These are phyloP conservation scores for Panthera leo DNA, from an alignment of 2,113 vertebrate genomes.

Conservation along the genomic window DNA sequence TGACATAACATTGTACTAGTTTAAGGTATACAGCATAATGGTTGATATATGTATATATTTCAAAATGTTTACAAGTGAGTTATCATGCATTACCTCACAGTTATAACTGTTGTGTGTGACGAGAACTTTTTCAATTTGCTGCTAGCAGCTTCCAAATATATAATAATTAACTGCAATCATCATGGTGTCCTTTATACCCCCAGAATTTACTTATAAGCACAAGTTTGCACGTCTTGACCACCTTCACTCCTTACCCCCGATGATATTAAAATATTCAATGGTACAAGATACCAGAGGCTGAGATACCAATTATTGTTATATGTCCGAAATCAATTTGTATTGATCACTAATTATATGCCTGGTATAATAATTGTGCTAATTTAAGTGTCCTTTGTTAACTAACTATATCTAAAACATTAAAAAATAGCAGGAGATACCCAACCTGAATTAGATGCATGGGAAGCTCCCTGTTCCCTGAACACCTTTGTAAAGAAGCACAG, in stretches of 20 bases:
- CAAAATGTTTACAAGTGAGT: neutral
- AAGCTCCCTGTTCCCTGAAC: neutral
- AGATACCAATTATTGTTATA: neutral
- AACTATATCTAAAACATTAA: neutral
- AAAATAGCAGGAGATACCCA: neutral
- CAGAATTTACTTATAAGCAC: neutral
- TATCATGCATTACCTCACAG: neutral
- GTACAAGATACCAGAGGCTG: neutral
- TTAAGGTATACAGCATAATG: neutral
- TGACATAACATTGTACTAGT: neutral
- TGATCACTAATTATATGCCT: neutral
- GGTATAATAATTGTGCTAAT: neutral
- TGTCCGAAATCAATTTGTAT: neutral
- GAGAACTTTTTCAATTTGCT: neutral
- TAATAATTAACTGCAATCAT: neutral
- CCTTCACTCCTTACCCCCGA: neutral
- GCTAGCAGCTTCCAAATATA: neutral
- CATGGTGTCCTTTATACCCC: neutral
- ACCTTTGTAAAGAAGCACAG: neutral
- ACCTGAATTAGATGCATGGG: neutral
- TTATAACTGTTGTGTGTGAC: neutral
- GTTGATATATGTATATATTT: neutral
- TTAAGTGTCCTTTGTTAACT: neutral
- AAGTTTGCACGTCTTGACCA: neutral
- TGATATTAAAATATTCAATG: neutral